Base-by-base conservation (phyloP, 1,140 invertebrate genomes). In the Zaprionus inermis region DNA sequence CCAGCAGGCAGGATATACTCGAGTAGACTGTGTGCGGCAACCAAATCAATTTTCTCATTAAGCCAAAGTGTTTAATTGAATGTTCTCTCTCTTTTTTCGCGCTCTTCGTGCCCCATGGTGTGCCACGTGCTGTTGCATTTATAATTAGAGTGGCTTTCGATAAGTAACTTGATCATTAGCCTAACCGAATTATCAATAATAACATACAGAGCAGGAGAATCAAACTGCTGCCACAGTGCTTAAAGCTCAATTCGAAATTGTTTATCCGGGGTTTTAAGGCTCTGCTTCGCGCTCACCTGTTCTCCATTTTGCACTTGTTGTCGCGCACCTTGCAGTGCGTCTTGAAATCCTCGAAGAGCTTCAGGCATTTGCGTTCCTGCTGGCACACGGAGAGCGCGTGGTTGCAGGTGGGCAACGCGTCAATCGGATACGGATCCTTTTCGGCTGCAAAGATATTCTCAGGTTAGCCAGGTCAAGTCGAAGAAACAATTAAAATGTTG, bases 351-450 rank as follows among this genome's bases (percentile, higher is more conserved):
- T 97, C 95, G 91, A 95, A 97, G 32, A 97, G 94, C 79, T 95
- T 95, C 55, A 94, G 94, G 92, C 97, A 97, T 73, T 95, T 94
- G 52, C 95, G 94, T 73, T 96, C 95, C 79, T 95, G 95, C 83
- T 96, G 95, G 92, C 97, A 98, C 57, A 97, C 96, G 76, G 94
- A 95, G 77, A 97, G 93, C 6, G 97, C 97, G 85, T 97, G 97
- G 92, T 96, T 97, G 93, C 97, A 98, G 36, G 96, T 97, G 55
- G 97, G 96, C 86, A 98, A 93, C 36, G 96, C 96, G 91, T 97
- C 96, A 59, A 97, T 95, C 14, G 96, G 95, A 93, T 97, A 97
- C 12, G 96, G 96, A 93, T 97, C 96, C 93, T 96, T 97, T 84
- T 97, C 97, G 96, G 95, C 72, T 94, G 90, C 18, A 34, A n/a